phyloP scores from a whole-genome alignment of 2,113 vertebrate genomes.

The Oostethus manadensis region DNA sequence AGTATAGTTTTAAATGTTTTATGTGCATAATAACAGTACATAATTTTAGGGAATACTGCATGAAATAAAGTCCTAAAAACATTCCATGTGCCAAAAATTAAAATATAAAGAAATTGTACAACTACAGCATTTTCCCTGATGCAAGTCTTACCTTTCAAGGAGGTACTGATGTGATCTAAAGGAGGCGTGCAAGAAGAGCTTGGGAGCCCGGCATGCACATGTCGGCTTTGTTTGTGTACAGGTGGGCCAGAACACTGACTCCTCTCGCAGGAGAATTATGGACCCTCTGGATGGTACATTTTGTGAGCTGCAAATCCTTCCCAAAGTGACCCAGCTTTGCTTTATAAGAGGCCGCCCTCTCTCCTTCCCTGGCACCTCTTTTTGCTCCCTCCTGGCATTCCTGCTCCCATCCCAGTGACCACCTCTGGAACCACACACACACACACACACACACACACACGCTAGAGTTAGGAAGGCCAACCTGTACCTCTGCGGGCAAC shows the following conservation, averaged over 20 bases:
- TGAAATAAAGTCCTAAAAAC: too few species aligned
- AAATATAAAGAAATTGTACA: too few species aligned
- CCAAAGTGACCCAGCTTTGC: conserved; percentile 46
- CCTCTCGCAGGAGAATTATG: background rate
- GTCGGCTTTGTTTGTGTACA: background rate
- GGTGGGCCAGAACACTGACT: too few species aligned
- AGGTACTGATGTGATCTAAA: too few species aligned
- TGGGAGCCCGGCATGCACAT: background rate
- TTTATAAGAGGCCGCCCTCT: conserved; percentile 55
- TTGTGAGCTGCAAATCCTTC: conserved; percentile 29
- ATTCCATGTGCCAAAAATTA: too few species aligned
- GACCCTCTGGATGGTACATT: background rate
- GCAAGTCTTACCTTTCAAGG: too few species aligned
- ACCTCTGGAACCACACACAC: conserved; percentile 19
- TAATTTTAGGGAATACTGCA: too few species aligned
- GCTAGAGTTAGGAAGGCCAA: too few species aligned
- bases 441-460: conserved; percentile 18
- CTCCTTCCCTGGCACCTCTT: conserved; percentile 16
- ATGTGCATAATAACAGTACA: too few species aligned
- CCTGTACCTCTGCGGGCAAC: background rate
- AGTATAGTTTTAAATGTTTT: too few species aligned
- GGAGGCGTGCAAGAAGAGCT: too few species aligned
- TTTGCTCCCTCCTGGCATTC: conserved; percentile 30
- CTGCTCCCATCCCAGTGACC: conserved; percentile 26
- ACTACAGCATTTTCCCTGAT: too few species aligned